Evolutionary conservation across 2,113 vertebrate genomes (phyloP).

Genomic region (Syrmaticus mikado): DNA sequence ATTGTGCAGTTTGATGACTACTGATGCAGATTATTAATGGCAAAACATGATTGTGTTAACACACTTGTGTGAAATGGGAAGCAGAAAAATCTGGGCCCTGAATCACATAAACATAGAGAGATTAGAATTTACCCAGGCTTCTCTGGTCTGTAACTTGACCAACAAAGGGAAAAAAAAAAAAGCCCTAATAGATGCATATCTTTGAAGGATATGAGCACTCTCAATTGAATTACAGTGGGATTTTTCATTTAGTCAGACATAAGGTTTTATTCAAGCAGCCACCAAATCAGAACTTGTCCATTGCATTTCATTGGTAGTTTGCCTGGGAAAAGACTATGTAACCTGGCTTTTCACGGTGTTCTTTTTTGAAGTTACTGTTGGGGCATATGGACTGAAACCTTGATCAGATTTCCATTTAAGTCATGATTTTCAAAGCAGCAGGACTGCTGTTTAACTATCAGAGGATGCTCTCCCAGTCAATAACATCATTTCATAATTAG

Average conservation of each 20-base stretch:
- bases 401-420: not conserved
- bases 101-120: not conserved
- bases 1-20: not conserved
- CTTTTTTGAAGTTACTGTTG: not conserved
- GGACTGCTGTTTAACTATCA: not conserved
- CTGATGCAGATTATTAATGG: not conserved
- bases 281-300: not conserved
- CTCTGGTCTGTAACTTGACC: not conserved
- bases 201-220: not conserved
- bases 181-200: not conserved
- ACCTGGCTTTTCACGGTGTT: not conserved
- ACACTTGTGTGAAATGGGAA: not conserved
- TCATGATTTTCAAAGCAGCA: not conserved
- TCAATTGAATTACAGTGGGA: not conserved
- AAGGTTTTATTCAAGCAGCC: not conserved
- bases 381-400: not conserved
- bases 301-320: not conserved
- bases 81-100: not conserved
- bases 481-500: not conserved
- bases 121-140: not conserved
- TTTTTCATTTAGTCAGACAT: not conserved
- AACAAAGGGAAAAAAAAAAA: not conserved
- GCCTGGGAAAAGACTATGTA: not conserved
- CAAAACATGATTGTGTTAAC: not conserved
- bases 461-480: not conserved